These are phyloP conservation scores for Anguilla marmorata DNA, from an alignment of 2,797 vertebrate genomes.

Conservation along the genomic window DNA sequence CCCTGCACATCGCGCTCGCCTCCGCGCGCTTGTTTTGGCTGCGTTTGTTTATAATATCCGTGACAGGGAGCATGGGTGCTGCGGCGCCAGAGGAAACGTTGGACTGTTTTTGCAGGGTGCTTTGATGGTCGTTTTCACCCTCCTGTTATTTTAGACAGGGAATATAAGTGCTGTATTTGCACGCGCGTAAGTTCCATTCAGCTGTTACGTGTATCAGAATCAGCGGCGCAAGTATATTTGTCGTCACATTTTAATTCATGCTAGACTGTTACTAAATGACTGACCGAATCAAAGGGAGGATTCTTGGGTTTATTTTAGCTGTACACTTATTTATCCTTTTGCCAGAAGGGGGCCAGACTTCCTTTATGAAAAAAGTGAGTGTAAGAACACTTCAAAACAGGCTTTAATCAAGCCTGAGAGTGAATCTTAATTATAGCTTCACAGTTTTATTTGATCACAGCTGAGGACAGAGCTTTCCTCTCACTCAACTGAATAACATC, in stretches of 20 bases:
- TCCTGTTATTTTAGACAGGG: conserved; percentile 7
- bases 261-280: background rate
- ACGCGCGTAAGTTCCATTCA: background rate
- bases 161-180: background rate
- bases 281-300: conserved; percentile 47
- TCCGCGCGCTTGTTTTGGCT: conserved; percentile 49
- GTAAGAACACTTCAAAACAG: conserved; percentile 63
- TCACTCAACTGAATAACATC: conserved; percentile 68
- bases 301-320: conserved; percentile 33
- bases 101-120: conserved; percentile 12
- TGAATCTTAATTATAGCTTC: conserved; percentile 80
- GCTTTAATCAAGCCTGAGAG: conserved; percentile 77
- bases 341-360: conserved; percentile 66
- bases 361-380: conserved; percentile 52
- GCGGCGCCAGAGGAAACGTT: conserved; percentile 55
- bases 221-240: background rate
- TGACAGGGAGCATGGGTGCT: conserved; percentile 47
- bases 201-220: background rate
- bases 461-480: conserved; percentile 46
- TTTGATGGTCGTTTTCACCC: background rate
- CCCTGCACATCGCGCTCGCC: conserved; percentile 26
- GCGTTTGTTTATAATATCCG: conserved; percentile 65
- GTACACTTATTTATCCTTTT: conserved; percentile 46
- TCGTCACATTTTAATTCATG: background rate
- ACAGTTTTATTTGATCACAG: conserved; percentile 71